These are phyloP conservation scores for Monochamus saltuarius DNA, from an alignment of 1,140 invertebrate genomes.

Conservation along the genomic window DNA sequence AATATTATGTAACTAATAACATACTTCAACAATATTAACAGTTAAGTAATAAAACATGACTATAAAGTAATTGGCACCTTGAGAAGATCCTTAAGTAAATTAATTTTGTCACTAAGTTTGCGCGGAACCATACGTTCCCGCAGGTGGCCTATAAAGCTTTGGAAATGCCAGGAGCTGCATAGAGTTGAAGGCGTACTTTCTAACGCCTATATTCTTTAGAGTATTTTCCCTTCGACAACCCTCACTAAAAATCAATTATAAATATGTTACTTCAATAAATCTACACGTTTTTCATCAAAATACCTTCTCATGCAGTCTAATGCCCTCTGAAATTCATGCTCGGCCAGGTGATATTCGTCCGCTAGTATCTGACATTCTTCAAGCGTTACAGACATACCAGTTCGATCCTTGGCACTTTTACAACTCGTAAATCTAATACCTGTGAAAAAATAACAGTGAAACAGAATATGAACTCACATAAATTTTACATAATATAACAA, in stretches of 20 bases:
- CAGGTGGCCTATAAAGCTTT: slow-evolving; percentile 84
- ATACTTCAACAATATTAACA: slow-evolving; percentile 18
- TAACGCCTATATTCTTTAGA: slow-evolving; percentile 84
- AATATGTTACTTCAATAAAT: slow-evolving; percentile 10
- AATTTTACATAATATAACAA: no score
- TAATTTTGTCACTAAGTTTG: slow-evolving; percentile 53
- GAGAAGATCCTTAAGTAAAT: slow-evolving; percentile 12
- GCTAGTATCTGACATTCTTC: slow-evolving; percentile 86
- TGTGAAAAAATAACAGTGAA: slow-evolving; percentile 44
- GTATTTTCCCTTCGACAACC: slow-evolving; percentile 91
- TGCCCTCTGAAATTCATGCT: slow-evolving; percentile 81
- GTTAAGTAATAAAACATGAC: slow-evolving; percentile 19
- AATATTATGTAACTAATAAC: slow-evolving; percentile 2
- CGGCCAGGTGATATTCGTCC: slow-evolving; percentile 85
- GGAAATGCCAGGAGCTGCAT: slow-evolving; percentile 86
- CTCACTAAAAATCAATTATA: slow-evolving; percentile 65
- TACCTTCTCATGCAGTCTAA: slow-evolving; percentile 92
- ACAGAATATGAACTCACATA: no score
- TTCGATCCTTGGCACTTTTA: slow-evolving; percentile 96
- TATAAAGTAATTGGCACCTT: slow-evolving; percentile 18
- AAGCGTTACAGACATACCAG: slow-evolving; percentile 91
- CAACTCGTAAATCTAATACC: slow-evolving; percentile 90
- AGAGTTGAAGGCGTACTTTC: slow-evolving; percentile 92
- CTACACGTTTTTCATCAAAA: slow-evolving; percentile 17
- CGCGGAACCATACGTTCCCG: slow-evolving; percentile 88